A percentile compares a stretch with the other conserved stretches of the same genome.
Evolutionary conservation across 2,113 vertebrate genomes (phyloP).

Genomic region (Edolisoma coerulescens): DNA sequence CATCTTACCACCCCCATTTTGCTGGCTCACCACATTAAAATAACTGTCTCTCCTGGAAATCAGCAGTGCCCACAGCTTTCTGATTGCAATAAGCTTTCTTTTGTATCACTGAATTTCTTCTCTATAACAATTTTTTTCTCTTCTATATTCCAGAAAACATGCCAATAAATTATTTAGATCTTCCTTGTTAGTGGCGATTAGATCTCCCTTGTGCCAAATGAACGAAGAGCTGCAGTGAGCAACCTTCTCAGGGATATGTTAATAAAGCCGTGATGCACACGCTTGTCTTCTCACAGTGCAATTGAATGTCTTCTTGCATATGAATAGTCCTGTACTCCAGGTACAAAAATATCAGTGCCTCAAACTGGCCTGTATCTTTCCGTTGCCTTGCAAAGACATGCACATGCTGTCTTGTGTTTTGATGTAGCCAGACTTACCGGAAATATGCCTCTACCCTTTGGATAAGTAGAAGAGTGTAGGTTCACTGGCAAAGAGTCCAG

Average conservation of each 20-base stretch:
- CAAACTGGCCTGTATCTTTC: neutral
- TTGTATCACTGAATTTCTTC: neutral
- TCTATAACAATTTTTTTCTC: neutral
- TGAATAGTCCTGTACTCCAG: neutral
- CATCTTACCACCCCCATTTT: neutral
- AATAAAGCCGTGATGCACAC: neutral
- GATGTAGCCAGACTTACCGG: neutral
- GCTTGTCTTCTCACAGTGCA: slow-evolving; percentile 17
- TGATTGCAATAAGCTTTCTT: neutral
- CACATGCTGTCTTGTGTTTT: neutral
- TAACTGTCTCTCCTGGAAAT: neutral
- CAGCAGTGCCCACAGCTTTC: neutral
- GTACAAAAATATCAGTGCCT: neutral
- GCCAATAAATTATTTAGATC: slow-evolving; percentile 25
- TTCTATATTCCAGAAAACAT: neutral
- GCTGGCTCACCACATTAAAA: neutral
- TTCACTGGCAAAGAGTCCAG: neutral
- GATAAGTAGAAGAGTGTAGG: neutral
- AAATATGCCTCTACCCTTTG: neutral
- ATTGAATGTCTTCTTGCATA: neutral
- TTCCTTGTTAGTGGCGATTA: slow-evolving; percentile 33
- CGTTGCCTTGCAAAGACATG: neutral
- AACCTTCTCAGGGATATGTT: neutral
- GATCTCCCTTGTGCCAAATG: slow-evolving; percentile 25
- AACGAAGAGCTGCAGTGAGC: neutral